These are phyloP conservation scores for Adelognathus sp. DNA, from an alignment of 2,888 invertebrate species.

Conservation along the genomic window DNA sequence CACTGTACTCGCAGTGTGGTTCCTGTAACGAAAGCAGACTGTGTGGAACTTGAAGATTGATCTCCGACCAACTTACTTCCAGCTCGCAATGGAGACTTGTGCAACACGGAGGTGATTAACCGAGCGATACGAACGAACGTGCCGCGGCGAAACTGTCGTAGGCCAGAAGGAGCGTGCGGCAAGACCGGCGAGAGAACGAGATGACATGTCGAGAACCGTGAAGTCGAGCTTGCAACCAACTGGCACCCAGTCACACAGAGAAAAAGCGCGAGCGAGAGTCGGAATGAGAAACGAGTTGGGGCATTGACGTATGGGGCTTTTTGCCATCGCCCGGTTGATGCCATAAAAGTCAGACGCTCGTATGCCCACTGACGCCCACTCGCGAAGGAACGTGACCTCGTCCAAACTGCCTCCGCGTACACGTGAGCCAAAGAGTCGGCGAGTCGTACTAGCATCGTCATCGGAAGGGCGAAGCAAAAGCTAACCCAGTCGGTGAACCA, in stretches of 20 bases:
- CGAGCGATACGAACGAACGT: neutral
- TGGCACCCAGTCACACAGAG: slow-evolving; percentile 28
- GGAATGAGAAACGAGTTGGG: slow-evolving; percentile 6
- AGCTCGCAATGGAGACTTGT: too few relatives aligned
- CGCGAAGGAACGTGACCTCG: slow-evolving; percentile 65
- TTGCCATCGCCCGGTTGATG: slow-evolving; percentile 62
- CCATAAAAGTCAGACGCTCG: slow-evolving; percentile 68
- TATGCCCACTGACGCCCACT: slow-evolving; percentile 56
- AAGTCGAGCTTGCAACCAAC: slow-evolving; percentile 17
- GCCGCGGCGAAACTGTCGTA: neutral
- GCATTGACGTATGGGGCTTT: slow-evolving; percentile 63
- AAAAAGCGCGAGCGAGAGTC: slow-evolving; percentile 3
- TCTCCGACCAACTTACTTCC: too few relatives aligned
- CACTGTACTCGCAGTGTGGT: too few relatives aligned
- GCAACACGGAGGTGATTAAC: neutral
- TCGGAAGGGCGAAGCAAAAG: slow-evolving; percentile 31
- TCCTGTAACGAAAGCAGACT: too few relatives aligned
- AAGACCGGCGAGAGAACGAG: slow-evolving; percentile 1
- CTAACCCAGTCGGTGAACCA: slow-evolving; percentile 30
- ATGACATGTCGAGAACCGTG: neutral
- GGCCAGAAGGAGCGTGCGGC: neutral
- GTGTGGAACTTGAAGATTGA: too few relatives aligned
- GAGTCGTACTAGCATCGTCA: slow-evolving; percentile 2
- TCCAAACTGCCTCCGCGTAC: slow-evolving; percentile 57
- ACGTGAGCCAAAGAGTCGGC: slow-evolving; percentile 53